Percentiles rank a stretch among this genome's conserved stretches.
Evolutionary conservation across 2,888 invertebrate species (phyloP).

Genomic region (Drosophila lacicola): DNA sequence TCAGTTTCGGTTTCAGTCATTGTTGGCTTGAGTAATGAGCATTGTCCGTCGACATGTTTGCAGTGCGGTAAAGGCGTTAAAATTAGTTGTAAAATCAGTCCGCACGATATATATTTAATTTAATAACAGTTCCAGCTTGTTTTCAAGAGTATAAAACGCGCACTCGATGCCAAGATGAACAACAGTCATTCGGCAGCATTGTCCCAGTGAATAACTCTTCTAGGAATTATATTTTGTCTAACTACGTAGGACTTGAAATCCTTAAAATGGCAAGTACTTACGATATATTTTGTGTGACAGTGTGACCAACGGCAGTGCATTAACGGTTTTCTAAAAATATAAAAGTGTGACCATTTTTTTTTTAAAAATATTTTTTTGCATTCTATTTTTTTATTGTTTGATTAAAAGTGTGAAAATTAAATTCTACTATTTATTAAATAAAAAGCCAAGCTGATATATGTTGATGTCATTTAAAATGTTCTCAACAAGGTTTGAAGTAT

Average conservation of each 20-base stretch:
- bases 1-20: slow-evolving; percentile 32
- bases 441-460: too few relatives aligned
- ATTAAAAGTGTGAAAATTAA: too few relatives aligned
- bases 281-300: too few relatives aligned
- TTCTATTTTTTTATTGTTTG: too few relatives aligned
- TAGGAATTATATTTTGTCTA: background rate
- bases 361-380: too few relatives aligned
- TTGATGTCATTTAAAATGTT: too few relatives aligned
- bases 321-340: too few relatives aligned
- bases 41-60: slow-evolving; percentile 59
- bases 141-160: slow-evolving; percentile 64
- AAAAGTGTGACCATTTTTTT: too few relatives aligned
- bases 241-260: slow-evolving; percentile 14
- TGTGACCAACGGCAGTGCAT: background rate
- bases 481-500: too few relatives aligned
- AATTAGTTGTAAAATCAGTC: slow-evolving; percentile 68
- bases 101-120: slow-evolving; percentile 46
- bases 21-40: slow-evolving; percentile 66
- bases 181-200: slow-evolving; percentile 58
- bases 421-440: too few relatives aligned
- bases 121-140: slow-evolving; percentile 43
- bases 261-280: slow-evolving; percentile 42
- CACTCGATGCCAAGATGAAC: slow-evolving; percentile 18
- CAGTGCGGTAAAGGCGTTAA: slow-evolving; percentile 48
- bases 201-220: slow-evolving; percentile 32